phyloP scores from a whole-genome alignment of 2,888 invertebrate genomes.

The Branchipolynoe longqiensis region DNA sequence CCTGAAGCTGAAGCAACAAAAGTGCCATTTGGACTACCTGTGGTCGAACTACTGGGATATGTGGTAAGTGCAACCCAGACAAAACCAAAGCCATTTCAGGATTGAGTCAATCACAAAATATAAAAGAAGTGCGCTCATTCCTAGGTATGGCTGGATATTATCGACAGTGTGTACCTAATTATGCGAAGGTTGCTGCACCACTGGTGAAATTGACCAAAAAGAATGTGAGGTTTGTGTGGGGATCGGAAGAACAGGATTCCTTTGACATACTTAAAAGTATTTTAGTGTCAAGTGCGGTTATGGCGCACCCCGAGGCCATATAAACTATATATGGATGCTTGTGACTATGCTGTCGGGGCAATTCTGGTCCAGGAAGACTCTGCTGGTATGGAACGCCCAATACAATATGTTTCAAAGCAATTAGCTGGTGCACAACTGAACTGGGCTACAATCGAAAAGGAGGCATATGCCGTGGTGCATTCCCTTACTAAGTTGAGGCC shows the following conservation, averaged over 20 bases:
- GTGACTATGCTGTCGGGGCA: constrained; percentile 2
- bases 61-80: constrained; percentile 62
- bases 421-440: constrained; percentile 7
- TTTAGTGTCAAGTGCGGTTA: constrained; percentile 15
- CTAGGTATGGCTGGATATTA: constrained; percentile 64
- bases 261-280: constrained; percentile 23
- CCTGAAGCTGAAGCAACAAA: constrained; percentile 64
- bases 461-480: constrained; percentile 37
- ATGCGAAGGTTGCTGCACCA: constrained; percentile 15
- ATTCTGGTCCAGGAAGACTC: background rate
- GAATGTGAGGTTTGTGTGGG: constrained; percentile 13
- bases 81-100: constrained; percentile 58
- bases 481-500: constrained; percentile 41
- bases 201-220: background rate
- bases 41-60: constrained; percentile 64
- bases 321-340: constrained; percentile 40
- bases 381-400: constrained; percentile 11
- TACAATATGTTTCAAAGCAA: constrained; percentile 49
- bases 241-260: background rate
- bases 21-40: constrained; percentile 63
- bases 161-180: constrained; percentile 16
- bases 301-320: constrained; percentile 42
- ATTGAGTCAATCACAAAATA: constrained; percentile 57
- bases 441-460: constrained; percentile 54
- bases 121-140: constrained; percentile 59